A percentile compares a stretch with the other conserved stretches of the same genome.
phyloP scores from a whole-genome alignment of 53 echinoderm and acorn worm genomes.

The Patiria pectinifera region DNA sequence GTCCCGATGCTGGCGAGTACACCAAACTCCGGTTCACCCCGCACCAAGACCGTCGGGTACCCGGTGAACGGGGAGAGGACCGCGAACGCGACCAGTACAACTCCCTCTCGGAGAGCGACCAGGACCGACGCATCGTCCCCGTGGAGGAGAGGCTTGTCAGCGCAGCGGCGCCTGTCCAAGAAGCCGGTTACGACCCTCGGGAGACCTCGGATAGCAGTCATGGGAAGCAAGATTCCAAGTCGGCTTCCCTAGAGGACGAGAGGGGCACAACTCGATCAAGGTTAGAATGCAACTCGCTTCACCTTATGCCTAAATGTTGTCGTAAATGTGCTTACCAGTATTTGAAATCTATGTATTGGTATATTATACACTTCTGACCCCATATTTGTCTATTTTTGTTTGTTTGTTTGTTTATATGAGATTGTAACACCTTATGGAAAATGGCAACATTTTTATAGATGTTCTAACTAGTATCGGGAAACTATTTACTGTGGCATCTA shows the following conservation, averaged over 20 bases:
- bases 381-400: no score
- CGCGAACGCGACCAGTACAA: slow-evolving; percentile 2
- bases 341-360: no score
- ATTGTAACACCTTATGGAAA: no score
- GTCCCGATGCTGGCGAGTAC: not conserved
- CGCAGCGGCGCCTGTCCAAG: slow-evolving; percentile 14
- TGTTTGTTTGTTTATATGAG: no score
- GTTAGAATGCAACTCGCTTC: not conserved
- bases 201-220: slow-evolving; percentile 8
- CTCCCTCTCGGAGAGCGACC: slow-evolving; percentile 45
- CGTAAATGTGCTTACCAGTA: no score
- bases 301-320: no score
- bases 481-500: no score
- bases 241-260: not conserved
- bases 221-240: not conserved
- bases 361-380: no score
- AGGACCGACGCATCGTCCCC: slow-evolving; percentile 28
- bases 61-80: not conserved
- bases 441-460: no score
- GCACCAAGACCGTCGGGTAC: not conserved
- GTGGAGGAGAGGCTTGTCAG: slow-evolving; percentile 16
- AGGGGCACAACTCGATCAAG: slow-evolving; percentile 13
- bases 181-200: not conserved
- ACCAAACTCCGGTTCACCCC: not conserved
- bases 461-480: no score